Conservation (phyloP, 2,888 invertebrate species). For the Azorinus chamasolen region DNA sequence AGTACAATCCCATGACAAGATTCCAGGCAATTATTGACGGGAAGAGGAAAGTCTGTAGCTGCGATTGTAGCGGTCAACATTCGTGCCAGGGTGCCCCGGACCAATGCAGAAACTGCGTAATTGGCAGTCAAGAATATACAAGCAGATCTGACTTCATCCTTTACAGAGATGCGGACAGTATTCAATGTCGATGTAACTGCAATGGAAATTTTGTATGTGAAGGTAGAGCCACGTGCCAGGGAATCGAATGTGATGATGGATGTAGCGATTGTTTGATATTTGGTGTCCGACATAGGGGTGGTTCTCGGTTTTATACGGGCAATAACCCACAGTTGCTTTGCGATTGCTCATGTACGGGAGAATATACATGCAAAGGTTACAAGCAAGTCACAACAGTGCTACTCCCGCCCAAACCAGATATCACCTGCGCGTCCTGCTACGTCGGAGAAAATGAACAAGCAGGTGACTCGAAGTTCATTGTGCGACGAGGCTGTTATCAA, state of each 20-base stretch:
- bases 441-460: constrained; percentile 63
- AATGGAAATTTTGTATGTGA: constrained; percentile 65
- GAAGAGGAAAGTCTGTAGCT: constrained; percentile 57
- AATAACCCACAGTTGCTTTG: constrained; percentile 65
- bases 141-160: constrained; percentile 71
- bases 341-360: constrained; percentile 77
- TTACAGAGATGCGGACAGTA: constrained; percentile 24
- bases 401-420: constrained; percentile 41
- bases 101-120: constrained; percentile 62
- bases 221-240: constrained; percentile 23
- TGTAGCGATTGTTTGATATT: constrained; percentile 73
- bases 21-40: constrained; percentile 66
- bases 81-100: constrained; percentile 41
- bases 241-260: constrained; percentile 2
- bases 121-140: constrained; percentile 64
- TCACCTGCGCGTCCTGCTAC: constrained; percentile 69
- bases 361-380: constrained; percentile 57
- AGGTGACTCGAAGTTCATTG: constrained; percentile 70
- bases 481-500: constrained; percentile 72
- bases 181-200: constrained; percentile 52
- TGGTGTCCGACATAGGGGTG: constrained; percentile 65
- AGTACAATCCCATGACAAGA: constrained; percentile 66
- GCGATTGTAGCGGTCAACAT: constrained; percentile 63
- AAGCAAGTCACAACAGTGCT: constrained; percentile 44
- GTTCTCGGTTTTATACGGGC: constrained; percentile 25